phyloP scores from a whole-genome alignment of 2,797 vertebrate genomes.

The Cephalopachus bancanus region DNA sequence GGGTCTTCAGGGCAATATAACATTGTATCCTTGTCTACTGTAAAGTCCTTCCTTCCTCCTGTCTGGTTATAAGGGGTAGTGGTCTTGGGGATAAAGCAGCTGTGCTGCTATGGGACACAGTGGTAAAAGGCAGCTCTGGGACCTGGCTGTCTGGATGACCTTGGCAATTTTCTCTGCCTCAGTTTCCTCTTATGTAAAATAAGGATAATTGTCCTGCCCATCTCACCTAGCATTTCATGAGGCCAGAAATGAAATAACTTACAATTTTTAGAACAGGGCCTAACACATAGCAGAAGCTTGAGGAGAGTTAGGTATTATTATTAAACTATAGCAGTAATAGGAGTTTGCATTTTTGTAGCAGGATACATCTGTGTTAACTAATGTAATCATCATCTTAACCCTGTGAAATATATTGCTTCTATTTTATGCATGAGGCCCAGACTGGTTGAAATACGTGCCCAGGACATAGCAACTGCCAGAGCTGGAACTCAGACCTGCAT shows the following conservation, averaged over 20 bases:
- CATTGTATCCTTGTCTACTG: accelerated
- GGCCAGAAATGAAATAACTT: slow-evolving; percentile 9
- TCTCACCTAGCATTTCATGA: background rate
- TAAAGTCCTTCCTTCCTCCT: background rate
- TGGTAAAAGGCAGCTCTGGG: background rate
- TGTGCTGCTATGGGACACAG: background rate
- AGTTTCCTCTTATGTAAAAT: background rate
- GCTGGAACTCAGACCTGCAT: background rate
- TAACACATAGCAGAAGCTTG: background rate
- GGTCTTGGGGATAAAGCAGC: background rate
- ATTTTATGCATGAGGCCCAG: background rate
- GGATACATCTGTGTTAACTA: background rate
- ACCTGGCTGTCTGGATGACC: background rate
- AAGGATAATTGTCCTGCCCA: background rate
- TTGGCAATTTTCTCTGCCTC: background rate
- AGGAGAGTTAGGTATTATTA: background rate
- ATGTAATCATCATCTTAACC: background rate
- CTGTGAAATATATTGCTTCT: background rate
- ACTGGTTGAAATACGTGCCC: background rate
- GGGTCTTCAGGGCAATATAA: background rate
- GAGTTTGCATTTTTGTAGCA: background rate
- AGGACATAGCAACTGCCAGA: background rate
- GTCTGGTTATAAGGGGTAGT: background rate
- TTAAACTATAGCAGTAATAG: background rate
- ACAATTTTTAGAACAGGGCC: background rate